phyloP scores from a whole-genome alignment of 2,888 invertebrate species.

The Drosophila anomalata region DNA sequence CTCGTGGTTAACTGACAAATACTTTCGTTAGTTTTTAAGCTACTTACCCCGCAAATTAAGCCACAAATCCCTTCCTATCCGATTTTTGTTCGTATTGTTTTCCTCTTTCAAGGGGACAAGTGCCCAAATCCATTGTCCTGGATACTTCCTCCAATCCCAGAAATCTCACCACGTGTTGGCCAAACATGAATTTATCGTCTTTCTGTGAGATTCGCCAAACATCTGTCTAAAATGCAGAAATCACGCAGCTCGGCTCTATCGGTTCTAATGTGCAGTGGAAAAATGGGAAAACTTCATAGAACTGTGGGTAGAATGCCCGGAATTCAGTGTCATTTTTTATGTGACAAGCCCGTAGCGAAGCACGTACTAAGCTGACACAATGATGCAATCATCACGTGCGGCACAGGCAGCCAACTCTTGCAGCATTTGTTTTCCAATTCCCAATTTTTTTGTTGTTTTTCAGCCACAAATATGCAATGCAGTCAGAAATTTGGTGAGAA shows the following conservation, averaged over 20 bases:
- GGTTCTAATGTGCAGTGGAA: conserved; percentile 25
- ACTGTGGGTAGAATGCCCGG: conserved; percentile 51
- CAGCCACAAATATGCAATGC: conserved; percentile 49
- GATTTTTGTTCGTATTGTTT: conserved; percentile 7
- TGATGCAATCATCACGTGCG: conserved; percentile 82
- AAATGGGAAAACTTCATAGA: conserved; percentile 27
- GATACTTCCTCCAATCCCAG: background rate
- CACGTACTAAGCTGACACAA: conserved; percentile 82
- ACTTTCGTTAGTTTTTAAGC: conserved; percentile 4
- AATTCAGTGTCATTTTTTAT: conserved; percentile 76
- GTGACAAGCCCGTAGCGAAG: conserved; percentile 70
- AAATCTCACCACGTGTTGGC: conserved; percentile 38
- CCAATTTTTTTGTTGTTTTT: conserved; percentile 13
- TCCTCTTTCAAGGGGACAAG: conserved; percentile 14
- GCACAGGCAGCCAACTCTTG: conserved; percentile 37
- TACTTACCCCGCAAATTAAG: conserved; percentile 30
- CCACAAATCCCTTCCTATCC: conserved; percentile 26
- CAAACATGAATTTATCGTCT: conserved; percentile 30
- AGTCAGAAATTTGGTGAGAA: conserved; percentile 19
- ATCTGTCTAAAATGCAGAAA: conserved; percentile 46
- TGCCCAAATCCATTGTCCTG: conserved; percentile 22
- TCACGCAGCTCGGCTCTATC: conserved; percentile 27
- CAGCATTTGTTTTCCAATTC: conserved; percentile 41
- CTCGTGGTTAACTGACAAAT: conserved; percentile 4
- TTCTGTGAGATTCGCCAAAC: conserved; percentile 26